Percentiles rank a stretch among this genome's conserved stretches.
phyloP scores from a whole-genome alignment of 2,888 invertebrate genomes.

The Dicyrtoma fusca region DNA sequence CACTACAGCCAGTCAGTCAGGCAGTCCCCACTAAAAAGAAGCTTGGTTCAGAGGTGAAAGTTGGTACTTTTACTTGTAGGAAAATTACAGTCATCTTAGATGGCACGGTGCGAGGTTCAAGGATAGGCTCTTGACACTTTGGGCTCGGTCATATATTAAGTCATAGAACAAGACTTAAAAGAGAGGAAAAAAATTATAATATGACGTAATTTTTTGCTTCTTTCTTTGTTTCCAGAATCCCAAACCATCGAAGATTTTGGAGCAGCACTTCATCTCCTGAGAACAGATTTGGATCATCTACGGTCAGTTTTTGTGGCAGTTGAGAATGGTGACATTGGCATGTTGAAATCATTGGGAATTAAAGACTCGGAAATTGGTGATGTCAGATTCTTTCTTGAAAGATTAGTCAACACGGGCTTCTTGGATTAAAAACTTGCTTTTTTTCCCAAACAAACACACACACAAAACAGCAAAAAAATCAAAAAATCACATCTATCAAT shows the following conservation, averaged over 20 bases:
- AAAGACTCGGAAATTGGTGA: conserved; percentile 94
- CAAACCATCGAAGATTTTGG: conserved; percentile 95
- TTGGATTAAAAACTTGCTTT: conserved; percentile 69
- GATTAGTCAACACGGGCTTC: conserved; percentile 92
- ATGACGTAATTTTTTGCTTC: too few relatives aligned
- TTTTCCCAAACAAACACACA: not conserved
- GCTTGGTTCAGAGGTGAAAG: too few relatives aligned
- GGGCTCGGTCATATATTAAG: too few relatives aligned
- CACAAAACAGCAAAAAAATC: not conserved
- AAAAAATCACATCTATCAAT: not conserved
- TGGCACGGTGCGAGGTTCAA: too few relatives aligned
- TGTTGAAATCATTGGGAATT: conserved; percentile 90
- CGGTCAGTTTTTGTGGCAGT: conserved; percentile 95
- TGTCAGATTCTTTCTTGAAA: conserved; percentile 94
- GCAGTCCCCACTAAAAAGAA: too few relatives aligned
- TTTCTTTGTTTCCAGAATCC: conserved; percentile 69
- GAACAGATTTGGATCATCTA: conserved; percentile 87
- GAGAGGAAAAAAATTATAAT: too few relatives aligned
- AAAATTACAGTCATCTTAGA: too few relatives aligned
- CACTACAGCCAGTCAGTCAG: too few relatives aligned
- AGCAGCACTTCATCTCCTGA: conserved; percentile 80
- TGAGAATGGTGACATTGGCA: conserved; percentile 90
- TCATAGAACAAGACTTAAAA: too few relatives aligned
- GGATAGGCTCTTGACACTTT: too few relatives aligned
- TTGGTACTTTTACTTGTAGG: too few relatives aligned